Evolutionary conservation across 2,888 invertebrate genomes (phyloP).

Genomic region (Orthonychiurus folsomi): DNA sequence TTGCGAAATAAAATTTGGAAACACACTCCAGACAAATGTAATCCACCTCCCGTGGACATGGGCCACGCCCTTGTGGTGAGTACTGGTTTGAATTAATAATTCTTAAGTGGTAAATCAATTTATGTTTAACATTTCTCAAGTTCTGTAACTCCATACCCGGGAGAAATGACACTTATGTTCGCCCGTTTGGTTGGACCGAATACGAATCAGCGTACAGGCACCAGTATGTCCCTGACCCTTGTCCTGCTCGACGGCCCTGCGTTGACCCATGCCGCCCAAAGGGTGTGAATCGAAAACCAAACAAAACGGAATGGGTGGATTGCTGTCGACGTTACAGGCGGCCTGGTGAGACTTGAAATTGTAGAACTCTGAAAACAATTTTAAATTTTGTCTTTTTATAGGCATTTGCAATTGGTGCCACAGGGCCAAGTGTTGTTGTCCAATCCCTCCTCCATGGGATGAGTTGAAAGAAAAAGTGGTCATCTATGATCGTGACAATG

Average conservation of each 20-base stretch:
- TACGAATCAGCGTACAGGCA: conserved; percentile 39
- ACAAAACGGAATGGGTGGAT: conserved; percentile 30
- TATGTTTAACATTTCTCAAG: conserved; percentile 13
- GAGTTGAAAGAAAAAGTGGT: conserved; percentile 35
- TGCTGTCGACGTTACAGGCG: not conserved
- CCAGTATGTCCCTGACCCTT: conserved; percentile 35
- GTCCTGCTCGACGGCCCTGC: conserved; percentile 24
- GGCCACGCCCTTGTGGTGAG: conserved; percentile 34
- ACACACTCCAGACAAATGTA: conserved; percentile 33
- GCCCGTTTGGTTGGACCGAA: conserved; percentile 39
- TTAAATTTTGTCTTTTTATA: conserved; percentile 15
- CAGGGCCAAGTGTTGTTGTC: conserved; percentile 29
- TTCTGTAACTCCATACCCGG: conserved; percentile 38
- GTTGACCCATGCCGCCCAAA: conserved; percentile 27
- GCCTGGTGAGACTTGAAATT: conserved; percentile 12
- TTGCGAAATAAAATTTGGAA: not conserved
- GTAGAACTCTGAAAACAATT: not conserved
- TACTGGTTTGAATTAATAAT: conserved; percentile 6
- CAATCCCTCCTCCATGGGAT: conserved; percentile 36
- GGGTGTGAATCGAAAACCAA: conserved; percentile 21
- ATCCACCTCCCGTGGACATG: conserved; percentile 29
- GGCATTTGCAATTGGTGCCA: conserved; percentile 31
- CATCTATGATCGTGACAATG: conserved; percentile 37
- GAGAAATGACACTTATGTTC: conserved; percentile 28
- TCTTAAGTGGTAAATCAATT: not conserved